These are phyloP conservation scores for Sycophila sp. DNA, from an alignment of 1,140 invertebrate genomes.

Conservation along the genomic window DNA sequence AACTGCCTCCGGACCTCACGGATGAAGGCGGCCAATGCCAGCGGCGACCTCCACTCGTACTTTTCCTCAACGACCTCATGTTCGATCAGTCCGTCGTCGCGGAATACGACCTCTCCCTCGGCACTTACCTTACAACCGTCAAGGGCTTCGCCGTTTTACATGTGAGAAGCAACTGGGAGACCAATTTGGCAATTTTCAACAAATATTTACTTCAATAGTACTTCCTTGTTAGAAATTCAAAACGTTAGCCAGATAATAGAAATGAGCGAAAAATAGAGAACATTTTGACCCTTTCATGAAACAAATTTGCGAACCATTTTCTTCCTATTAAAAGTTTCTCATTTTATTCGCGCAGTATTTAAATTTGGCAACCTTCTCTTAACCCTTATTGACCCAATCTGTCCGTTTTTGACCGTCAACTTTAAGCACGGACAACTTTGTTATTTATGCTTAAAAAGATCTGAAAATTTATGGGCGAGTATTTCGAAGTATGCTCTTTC, in stretches of 20 bases:
- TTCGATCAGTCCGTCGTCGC: background rate
- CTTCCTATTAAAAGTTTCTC: too few species aligned
- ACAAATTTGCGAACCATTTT: too few species aligned
- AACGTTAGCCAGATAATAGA: too few species aligned
- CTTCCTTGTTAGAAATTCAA: too few species aligned
- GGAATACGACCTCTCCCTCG: background rate
- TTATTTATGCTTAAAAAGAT: background rate
- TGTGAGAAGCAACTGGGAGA: slow-evolving; percentile 10
- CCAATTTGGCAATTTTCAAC: too few species aligned
- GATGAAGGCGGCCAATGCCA: background rate
- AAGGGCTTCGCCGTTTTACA: slow-evolving; percentile 6
- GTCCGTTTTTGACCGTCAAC: background rate
- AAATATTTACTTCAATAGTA: too few species aligned
- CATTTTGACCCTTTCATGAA: too few species aligned
- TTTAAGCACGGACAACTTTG: background rate
- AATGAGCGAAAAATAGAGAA: too few species aligned
- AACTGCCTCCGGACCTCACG: background rate
- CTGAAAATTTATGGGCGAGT: background rate
- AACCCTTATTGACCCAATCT: background rate
- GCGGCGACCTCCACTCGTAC: background rate
- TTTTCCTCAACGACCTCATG: background rate
- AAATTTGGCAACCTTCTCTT: too few species aligned
- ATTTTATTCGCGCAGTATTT: too few species aligned
- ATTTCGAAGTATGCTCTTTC: background rate
- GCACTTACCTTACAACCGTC: background rate